Base-by-base conservation (phyloP, 2,113 vertebrate species). In the Corvus hawaiiensis region DNA sequence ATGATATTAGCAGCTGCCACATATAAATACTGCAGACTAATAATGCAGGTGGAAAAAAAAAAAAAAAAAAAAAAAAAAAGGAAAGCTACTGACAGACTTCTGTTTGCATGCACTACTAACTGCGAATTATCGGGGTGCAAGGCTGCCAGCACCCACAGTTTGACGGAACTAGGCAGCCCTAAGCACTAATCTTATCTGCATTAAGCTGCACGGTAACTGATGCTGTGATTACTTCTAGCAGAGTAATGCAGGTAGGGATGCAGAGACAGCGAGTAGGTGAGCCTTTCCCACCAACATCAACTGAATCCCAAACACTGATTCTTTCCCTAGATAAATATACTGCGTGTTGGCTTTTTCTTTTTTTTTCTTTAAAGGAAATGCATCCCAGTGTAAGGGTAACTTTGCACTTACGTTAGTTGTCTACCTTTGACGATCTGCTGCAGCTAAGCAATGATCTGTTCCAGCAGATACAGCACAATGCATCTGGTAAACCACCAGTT, bases 361-460 rank as follows among this genome's bases (percentile, higher is more conserved):
- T 52, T 13, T 17, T 11, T 17, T 16, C 23, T 69, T 74, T 58
- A 75, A 88, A 97, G 96, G 77, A 93, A 93, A 93, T 28, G 59
- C 55, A 97, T 83, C 78, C 88, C 92, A 41, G 79, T 80, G 91
- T 96, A 96, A 90, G 88, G 89, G 61, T 95, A 98, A 98, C 98
- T 98, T 98, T 97, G 97, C 97, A 98, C 98, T 98, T 98, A 98
- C 98, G 93, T 98, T 94, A 95, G 78, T 96, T 89, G 97, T 97
- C 96, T 94, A 96, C 96, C 97, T 97, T 94, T 94, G 93, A 94
- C 91, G 94, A 96, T 94, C 94, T 96, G 94, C 96, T 97, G 98
- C 98, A 96, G 98, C 97, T 97, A 77, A 92, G 97, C 95, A 95
- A 87, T 77, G 96, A 97, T 97, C 86, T 96, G 96, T 93, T 97